phyloP scores from a whole-genome alignment of 2,113 vertebrate genomes.

The Mormyrus lacerda region DNA sequence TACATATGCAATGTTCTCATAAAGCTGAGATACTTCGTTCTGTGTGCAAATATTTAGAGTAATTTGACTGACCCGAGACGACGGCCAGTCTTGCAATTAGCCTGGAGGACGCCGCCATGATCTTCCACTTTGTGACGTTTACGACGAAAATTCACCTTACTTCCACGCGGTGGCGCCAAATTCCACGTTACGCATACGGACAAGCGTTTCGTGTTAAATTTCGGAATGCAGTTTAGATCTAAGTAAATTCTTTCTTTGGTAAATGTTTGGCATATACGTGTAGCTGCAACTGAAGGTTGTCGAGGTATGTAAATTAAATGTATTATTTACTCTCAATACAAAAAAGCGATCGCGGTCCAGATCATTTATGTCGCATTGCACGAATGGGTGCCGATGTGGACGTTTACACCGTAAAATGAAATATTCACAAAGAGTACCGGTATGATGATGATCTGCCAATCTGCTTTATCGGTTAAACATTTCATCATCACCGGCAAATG shows the following conservation, averaged over 20 bases:
- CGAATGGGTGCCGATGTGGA: not conserved
- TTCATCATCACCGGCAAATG: not conserved
- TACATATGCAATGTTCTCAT: not conserved
- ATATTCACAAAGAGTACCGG: not conserved
- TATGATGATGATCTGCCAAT: not conserved
- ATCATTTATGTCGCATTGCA: not conserved
- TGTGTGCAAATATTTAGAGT: not conserved
- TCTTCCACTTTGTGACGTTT: not conserved
- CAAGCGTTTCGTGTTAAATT: not conserved
- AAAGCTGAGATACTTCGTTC: not conserved
- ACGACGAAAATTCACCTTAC: conserved; percentile 19
- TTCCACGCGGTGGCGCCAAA: conserved; percentile 25
- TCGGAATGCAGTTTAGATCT: not conserved
- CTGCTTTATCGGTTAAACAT: not conserved
- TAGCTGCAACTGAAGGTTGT: not conserved
- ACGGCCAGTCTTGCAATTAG: conserved; percentile 58
- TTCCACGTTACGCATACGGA: not conserved
- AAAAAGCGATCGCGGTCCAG: not conserved
- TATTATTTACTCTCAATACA: not conserved
- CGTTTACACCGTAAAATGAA: not conserved
- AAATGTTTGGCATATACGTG: not conserved
- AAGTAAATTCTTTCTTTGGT: not conserved
- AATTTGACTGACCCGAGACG: conserved; percentile 53
- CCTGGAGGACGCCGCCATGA: conserved; percentile 52
- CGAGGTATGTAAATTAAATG: not conserved